Conservation (phyloP, 2,888 invertebrate species). For the Yponomeuta plumbellus region DNA sequence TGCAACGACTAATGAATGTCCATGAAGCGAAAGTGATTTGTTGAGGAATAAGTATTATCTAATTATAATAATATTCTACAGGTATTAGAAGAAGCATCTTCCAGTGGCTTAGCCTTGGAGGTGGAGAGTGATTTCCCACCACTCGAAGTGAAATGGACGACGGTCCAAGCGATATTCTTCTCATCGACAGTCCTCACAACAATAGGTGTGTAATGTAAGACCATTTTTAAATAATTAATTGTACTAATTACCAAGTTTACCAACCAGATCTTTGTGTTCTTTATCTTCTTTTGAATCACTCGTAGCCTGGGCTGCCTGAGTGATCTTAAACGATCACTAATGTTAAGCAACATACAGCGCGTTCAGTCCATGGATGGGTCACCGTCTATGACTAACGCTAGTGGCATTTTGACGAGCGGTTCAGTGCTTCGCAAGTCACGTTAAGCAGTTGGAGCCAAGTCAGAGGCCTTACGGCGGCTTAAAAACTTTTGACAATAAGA, state of each 20-base stretch:
- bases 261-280: background rate
- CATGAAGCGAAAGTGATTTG: background rate
- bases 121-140: constrained; percentile 74
- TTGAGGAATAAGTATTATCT: background rate
- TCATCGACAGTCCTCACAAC: constrained; percentile 94
- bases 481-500: too few relatives aligned
- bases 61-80: constrained; percentile 29
- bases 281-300: background rate
- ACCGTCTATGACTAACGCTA: too few relatives aligned
- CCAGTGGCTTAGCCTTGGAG: constrained; percentile 79
- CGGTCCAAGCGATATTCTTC: constrained; percentile 90
- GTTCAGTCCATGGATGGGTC: too few relatives aligned
- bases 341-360: too few relatives aligned
- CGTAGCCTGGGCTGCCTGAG: too few relatives aligned
- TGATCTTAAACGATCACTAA: too few relatives aligned
- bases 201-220: constrained; percentile 83
- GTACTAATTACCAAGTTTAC: background rate
- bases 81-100: constrained; percentile 83
- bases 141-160: constrained; percentile 83
- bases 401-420: too few relatives aligned
- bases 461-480: too few relatives aligned
- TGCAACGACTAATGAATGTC: too few relatives aligned
- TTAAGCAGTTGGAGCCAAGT: too few relatives aligned
- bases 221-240: constrained; percentile 32
- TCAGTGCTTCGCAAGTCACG: too few relatives aligned